Evolutionary conservation across 2,888 invertebrate genomes (phyloP).

Genomic region (Heliconius aoede): DNA sequence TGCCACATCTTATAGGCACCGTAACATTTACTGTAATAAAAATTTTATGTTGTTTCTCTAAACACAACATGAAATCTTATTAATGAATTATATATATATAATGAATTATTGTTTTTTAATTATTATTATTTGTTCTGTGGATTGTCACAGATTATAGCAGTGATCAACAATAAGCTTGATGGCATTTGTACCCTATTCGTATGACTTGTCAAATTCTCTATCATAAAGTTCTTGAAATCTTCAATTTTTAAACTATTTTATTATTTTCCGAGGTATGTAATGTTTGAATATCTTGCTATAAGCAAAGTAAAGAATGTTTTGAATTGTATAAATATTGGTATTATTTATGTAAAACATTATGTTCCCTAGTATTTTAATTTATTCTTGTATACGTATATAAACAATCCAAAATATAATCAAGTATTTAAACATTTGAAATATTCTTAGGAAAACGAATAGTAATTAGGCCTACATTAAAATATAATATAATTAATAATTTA

Average conservation of each 20-base stretch:
- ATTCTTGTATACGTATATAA: too few relatives aligned
- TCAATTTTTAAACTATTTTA: not conserved
- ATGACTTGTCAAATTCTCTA: conserved; percentile 15
- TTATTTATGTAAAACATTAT: not conserved
- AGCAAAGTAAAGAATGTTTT: not conserved
- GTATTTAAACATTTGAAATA: not conserved
- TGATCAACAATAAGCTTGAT: not conserved
- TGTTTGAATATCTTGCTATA: not conserved
- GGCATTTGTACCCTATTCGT: not conserved
- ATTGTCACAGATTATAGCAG: not conserved
- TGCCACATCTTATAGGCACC: not conserved
- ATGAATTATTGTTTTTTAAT: too few relatives aligned
- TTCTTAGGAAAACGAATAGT: not conserved
- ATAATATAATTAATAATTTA: not conserved
- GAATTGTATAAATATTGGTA: not conserved
- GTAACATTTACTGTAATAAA: not conserved
- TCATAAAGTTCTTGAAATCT: not conserved
- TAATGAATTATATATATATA: too few relatives aligned
- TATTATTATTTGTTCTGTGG: too few relatives aligned
- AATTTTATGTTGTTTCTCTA: too few relatives aligned
- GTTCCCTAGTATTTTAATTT: too few relatives aligned
- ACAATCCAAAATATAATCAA: not conserved
- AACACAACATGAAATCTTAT: too few relatives aligned
- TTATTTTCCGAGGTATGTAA: not conserved
- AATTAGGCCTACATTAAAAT: not conserved